Evolutionary conservation across 2,888 invertebrate genomes (phyloP).

Genomic region (Alviniconcha strummeri): DNA sequence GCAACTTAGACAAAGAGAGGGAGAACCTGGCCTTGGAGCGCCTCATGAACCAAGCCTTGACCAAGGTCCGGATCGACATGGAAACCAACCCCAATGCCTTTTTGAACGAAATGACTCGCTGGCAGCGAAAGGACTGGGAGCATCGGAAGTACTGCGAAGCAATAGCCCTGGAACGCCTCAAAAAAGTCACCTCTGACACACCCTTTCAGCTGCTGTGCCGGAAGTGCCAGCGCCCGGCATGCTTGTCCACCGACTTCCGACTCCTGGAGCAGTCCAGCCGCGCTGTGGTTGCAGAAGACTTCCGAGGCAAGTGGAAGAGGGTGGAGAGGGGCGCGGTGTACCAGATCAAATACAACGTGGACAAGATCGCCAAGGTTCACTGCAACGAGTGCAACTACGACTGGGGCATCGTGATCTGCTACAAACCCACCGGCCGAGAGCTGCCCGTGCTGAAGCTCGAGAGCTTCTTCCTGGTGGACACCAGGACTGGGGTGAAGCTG

Average conservation of each 20-base stretch:
- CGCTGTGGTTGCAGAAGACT: conserved; percentile 51
- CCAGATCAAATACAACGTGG: conserved; percentile 8
- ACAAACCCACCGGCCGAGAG: conserved; percentile 13
- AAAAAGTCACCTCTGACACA: neutral
- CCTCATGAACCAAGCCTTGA: conserved; percentile 66
- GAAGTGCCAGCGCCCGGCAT: conserved; percentile 59
- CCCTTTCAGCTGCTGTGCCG: conserved; percentile 57
- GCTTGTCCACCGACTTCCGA: conserved; percentile 58
- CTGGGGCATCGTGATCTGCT: conserved; percentile 23
- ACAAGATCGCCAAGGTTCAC: conserved; percentile 24
- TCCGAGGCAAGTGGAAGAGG: conserved; percentile 31
- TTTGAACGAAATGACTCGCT: conserved; percentile 35
- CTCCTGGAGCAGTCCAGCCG: conserved; percentile 57
- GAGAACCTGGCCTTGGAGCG: conserved; percentile 65
- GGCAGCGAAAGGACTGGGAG: conserved; percentile 50
- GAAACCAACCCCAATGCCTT: conserved; percentile 41
- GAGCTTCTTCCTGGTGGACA: conserved; percentile 22
- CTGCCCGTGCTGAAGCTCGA: conserved; percentile 28
- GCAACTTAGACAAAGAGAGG: conserved; percentile 63
- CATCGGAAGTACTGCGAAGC: conserved; percentile 46
- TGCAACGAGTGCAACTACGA: conserved; percentile 5
- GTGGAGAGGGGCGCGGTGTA: neutral
- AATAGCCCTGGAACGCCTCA: conserved; percentile 2
- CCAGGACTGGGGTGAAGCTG: neutral
- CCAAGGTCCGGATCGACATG: conserved; percentile 46